Conservation (phyloP, 2,113 vertebrate genomes). For the Nipponia nippon region DNA sequence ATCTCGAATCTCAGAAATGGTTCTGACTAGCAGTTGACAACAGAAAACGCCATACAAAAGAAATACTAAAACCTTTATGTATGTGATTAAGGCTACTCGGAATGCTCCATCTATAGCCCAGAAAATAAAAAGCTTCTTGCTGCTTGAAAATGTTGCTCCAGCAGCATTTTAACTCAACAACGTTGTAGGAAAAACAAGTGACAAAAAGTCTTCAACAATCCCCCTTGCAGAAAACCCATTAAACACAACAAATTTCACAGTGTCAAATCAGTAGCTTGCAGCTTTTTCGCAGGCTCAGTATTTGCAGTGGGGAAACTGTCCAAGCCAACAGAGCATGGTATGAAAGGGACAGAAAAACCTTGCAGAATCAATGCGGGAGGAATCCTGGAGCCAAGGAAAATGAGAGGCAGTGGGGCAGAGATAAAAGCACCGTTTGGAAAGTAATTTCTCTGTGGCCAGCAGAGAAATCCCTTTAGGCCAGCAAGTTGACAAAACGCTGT, state of each 20-base stretch:
- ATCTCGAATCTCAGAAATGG: neutral
- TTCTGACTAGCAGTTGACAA: neutral
- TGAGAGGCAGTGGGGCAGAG: neutral
- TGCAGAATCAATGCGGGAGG: neutral
- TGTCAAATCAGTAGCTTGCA: neutral
- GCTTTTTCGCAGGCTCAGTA: neutral
- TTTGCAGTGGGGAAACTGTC: neutral
- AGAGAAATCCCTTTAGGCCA: neutral
- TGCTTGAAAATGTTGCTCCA: neutral
- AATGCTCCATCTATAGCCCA: neutral
- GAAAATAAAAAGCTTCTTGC: neutral
- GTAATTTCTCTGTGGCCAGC: neutral
- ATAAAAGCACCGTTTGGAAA: neutral
- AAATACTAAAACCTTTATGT: constrained; percentile 4
- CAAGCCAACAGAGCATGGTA: neutral
- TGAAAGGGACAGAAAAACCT: neutral
- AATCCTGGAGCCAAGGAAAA: neutral
- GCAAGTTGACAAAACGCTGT: neutral
- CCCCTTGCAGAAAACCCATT: constrained; percentile 5
- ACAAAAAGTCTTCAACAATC: neutral
- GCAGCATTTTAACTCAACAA: neutral
- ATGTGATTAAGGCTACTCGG: constrained; percentile 5
- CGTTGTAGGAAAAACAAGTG: neutral
- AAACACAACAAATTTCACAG: neutral
- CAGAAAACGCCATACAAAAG: neutral